Conservation (phyloP, 2,113 vertebrate genomes). For the Melospiza georgiana region DNA sequence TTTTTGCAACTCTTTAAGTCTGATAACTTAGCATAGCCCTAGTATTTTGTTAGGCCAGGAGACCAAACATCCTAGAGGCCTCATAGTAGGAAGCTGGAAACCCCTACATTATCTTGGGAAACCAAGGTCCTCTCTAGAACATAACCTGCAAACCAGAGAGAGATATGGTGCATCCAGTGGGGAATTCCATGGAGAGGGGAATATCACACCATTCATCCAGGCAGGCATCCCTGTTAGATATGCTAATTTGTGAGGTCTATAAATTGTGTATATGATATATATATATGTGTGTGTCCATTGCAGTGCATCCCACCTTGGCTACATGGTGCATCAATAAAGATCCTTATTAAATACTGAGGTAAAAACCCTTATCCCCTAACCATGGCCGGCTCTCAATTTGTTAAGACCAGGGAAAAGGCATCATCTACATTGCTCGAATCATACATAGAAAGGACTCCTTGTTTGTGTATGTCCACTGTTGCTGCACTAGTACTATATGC, state of each 20-base stretch:
- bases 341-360: background rate
- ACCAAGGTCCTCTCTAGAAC: background rate
- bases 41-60: background rate
- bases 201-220: background rate
- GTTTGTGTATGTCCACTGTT: background rate
- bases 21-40: background rate
- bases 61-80: background rate
- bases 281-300: too few relatives aligned
- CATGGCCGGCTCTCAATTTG: background rate
- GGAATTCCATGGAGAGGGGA: background rate
- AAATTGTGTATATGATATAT: background rate
- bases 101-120: background rate
- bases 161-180: background rate
- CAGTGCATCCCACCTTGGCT: rapidly evolving
- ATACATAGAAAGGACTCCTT: background rate
- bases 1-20: background rate
- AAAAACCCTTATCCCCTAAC: background rate
- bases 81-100: background rate
- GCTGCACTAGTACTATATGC: background rate
- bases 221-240: background rate
- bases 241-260: background rate
- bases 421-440: background rate
- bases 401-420: background rate
- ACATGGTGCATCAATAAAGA: too few relatives aligned
- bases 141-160: background rate